phyloP scores from a whole-genome alignment of 2,888 invertebrate genomes.

The Nemotelus pantherinus region DNA sequence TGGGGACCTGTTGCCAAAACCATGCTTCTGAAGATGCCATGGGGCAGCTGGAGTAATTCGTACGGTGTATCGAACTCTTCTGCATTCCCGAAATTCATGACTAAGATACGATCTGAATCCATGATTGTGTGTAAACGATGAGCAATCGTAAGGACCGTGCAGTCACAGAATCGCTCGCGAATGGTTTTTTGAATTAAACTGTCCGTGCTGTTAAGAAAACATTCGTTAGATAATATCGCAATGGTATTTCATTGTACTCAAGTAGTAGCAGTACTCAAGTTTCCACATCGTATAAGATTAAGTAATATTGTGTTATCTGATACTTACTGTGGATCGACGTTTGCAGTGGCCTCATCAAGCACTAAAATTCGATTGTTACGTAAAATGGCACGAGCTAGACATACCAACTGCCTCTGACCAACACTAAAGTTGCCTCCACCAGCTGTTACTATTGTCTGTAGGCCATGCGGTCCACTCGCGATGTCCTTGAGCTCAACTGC shows the following conservation, averaged over 20 bases:
- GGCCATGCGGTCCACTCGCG: slow-evolving; percentile 64
- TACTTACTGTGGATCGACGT: slow-evolving; percentile 68
- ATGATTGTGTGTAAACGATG: slow-evolving; percentile 88
- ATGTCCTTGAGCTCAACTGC: slow-evolving; percentile 74
- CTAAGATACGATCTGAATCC: slow-evolving; percentile 85
- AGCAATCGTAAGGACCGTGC: slow-evolving; percentile 87
- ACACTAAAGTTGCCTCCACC: slow-evolving; percentile 72
- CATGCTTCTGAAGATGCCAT: slow-evolving; percentile 72
- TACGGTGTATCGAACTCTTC: slow-evolving; percentile 75
- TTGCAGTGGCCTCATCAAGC: slow-evolving; percentile 74
- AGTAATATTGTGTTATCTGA: not conserved
- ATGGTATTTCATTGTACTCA: not conserved
- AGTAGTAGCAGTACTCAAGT: too few species aligned
- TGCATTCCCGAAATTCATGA: slow-evolving; percentile 79
- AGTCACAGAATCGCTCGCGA: slow-evolving; percentile 75
- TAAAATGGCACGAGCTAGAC: slow-evolving; percentile 83
- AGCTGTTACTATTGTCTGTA: slow-evolving; percentile 68
- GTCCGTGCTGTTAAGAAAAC: slow-evolving; percentile 68
- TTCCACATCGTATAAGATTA: not conserved
- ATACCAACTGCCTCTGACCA: slow-evolving; percentile 77
- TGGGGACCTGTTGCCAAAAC: slow-evolving; percentile 69
- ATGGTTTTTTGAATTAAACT: slow-evolving; percentile 82
- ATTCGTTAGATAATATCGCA: not conserved
- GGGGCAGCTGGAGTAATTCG: slow-evolving; percentile 68
- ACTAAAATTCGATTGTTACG: slow-evolving; percentile 81